Evolutionary conservation across 2,888 invertebrate genomes (phyloP).

Genomic region (Oxycera nigricornis): DNA sequence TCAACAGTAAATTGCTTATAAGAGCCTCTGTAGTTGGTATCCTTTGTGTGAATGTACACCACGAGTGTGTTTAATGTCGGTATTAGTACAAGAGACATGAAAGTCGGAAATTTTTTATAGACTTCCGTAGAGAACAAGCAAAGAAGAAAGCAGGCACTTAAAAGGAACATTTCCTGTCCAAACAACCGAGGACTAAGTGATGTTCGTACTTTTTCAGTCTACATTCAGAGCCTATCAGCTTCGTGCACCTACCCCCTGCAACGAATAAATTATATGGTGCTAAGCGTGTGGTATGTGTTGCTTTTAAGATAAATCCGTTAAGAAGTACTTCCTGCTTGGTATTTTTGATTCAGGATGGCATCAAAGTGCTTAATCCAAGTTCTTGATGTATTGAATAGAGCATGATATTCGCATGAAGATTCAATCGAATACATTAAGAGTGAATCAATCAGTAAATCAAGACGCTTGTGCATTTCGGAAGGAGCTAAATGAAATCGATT

Average conservation of each 20-base stretch:
- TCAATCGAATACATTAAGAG: not conserved
- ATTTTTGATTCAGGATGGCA: constrained; percentile 8
- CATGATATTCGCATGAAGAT: not conserved
- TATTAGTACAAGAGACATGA: constrained; percentile 42
- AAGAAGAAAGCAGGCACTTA: constrained; percentile 45
- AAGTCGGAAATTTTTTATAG: constrained; percentile 45
- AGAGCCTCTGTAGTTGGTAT: constrained; percentile 28
- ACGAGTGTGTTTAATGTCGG: constrained; percentile 45
- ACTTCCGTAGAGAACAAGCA: constrained; percentile 33
- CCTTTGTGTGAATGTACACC: constrained; percentile 27
- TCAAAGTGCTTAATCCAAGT: constrained; percentile 9
- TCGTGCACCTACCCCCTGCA: not conserved
- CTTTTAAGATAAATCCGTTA: constrained; percentile 33
- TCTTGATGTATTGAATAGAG: not conserved
- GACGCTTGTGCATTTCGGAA: too few species aligned
- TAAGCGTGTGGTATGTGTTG: constrained; percentile 18
- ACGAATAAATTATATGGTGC: constrained; percentile 29
- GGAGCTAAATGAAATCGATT: too few species aligned
- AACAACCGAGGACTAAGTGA: constrained; percentile 41
- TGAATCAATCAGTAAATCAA: not conserved
- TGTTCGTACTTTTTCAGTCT: constrained; percentile 23
- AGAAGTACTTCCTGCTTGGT: constrained; percentile 20
- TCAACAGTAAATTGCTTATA: not conserved
- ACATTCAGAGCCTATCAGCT: not conserved
- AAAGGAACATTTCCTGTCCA: constrained; percentile 46